phyloP scores from a whole-genome alignment of 2,888 invertebrate species.

The Chymomyza caudatula region DNA sequence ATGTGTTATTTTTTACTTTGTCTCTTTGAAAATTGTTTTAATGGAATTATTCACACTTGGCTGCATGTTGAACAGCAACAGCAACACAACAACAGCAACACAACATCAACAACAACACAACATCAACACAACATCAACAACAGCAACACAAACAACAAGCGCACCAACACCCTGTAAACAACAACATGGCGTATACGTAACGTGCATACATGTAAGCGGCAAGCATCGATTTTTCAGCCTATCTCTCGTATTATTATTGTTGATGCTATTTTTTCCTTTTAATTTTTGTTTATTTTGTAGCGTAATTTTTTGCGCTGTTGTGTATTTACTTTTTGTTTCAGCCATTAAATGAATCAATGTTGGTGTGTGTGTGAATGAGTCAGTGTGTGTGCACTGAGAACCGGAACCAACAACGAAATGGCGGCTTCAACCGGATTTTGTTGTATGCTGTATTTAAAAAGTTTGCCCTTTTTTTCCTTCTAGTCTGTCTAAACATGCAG shows the following conservation, averaged over 20 bases:
- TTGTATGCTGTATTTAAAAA: constrained; percentile 31
- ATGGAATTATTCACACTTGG: constrained; percentile 63
- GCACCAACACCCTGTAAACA: too few relatives aligned
- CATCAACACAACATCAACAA: constrained; percentile 3
- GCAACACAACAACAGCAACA: constrained; percentile 7
- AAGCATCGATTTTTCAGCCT: constrained; percentile 1
- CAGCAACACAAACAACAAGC: too few relatives aligned
- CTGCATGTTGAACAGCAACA: constrained; percentile 28
- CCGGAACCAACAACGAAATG: constrained; percentile 22
- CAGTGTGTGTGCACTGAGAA: neutral
- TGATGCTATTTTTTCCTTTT: constrained; percentile 22
- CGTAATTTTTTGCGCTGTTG: constrained; percentile 2
- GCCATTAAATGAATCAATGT: constrained; percentile 63
- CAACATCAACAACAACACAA: neutral
- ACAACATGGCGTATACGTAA: constrained; percentile 32
- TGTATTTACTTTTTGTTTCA: constrained; percentile 41
- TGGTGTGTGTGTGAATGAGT: constrained; percentile 1
- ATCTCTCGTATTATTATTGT: constrained; percentile 3
- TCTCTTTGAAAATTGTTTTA: constrained; percentile 53
- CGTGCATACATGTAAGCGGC: neutral
- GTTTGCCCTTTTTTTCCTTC: constrained; percentile 11
- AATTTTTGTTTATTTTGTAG: constrained; percentile 45
- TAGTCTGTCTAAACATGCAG: constrained; percentile 44
- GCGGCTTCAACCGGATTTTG: constrained; percentile 12
- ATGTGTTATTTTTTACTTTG: constrained; percentile 27